A percentile compares a stretch with the other conserved stretches of the same genome.
These are phyloP conservation scores for Saturnia japonica DNA, from an alignment of 2,888 invertebrate species.

Conservation along the genomic window DNA sequence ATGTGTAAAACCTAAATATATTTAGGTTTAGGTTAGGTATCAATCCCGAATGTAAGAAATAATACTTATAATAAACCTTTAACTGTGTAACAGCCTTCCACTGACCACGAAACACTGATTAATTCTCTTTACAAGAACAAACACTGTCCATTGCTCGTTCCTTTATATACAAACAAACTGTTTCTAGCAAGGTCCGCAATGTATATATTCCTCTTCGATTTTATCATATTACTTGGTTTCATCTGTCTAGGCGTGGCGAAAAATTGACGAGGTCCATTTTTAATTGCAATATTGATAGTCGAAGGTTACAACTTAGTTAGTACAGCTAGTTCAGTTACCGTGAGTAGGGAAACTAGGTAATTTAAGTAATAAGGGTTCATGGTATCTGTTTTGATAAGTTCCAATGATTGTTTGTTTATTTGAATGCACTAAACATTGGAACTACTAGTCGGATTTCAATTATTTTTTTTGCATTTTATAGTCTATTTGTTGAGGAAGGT, in stretches of 20 bases:
- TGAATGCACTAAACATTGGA: too few species aligned
- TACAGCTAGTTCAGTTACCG: neutral
- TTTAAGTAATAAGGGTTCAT: neutral
- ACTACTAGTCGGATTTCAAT: too few species aligned
- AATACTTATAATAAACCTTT: neutral
- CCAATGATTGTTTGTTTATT: too few species aligned
- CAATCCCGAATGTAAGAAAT: too few species aligned
- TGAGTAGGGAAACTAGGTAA: neutral
- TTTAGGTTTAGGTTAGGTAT: too few species aligned
- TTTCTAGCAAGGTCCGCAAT: neutral
- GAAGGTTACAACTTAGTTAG: slow-evolving; percentile 3
- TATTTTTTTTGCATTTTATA: too few species aligned
- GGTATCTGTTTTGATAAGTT: neutral
- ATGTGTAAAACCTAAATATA: too few species aligned
- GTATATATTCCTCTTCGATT: neutral
- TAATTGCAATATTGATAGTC: slow-evolving; percentile 43
- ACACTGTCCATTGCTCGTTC: slow-evolving; percentile 29
- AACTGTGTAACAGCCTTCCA: neutral
- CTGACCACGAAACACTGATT: slow-evolving; percentile 1
- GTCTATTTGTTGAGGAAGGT: too few species aligned
- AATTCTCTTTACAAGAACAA: slow-evolving; percentile 27
- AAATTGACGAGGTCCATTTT: slow-evolving; percentile 37
- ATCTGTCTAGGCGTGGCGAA: neutral
- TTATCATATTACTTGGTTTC: slow-evolving; percentile 2
- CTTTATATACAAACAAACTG: neutral